Evolutionary conservation across 2,113 vertebrate species (phyloP).

Genomic region (Sander lucioperca): DNA sequence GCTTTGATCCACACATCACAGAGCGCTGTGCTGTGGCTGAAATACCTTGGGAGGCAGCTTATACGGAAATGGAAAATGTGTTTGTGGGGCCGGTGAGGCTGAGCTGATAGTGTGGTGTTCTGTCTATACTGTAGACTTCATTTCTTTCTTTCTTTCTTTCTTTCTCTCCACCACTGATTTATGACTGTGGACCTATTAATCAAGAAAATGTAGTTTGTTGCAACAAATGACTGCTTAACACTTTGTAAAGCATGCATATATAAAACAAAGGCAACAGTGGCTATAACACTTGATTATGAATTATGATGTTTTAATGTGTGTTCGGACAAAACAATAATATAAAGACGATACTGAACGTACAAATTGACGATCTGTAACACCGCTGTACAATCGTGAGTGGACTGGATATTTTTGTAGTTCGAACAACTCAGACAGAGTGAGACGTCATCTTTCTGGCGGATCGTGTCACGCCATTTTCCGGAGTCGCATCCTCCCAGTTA

Average conservation of each 20-base stretch:
- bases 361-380: background rate
- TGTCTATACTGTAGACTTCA: background rate
- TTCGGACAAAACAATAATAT: background rate
- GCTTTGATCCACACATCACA: conserved; percentile 63
- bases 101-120: background rate
- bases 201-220: background rate
- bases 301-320: background rate
- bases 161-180: background rate
- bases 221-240: too few relatives aligned
- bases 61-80: background rate
- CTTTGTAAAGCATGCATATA: background rate
- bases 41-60: conserved; percentile 19
- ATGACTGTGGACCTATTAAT: background rate
- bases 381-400: background rate
- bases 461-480: background rate
- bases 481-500: background rate
- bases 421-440: background rate
- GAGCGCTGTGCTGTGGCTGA: background rate
- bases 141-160: conserved; percentile 2
- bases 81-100: background rate
- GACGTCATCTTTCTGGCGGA: background rate
- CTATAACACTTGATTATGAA: background rate
- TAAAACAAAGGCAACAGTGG: background rate
- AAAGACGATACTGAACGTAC: background rate
- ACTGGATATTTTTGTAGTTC: background rate